Conservation (phyloP, 2,888 invertebrate genomes). For the Rapana venosa region DNA sequence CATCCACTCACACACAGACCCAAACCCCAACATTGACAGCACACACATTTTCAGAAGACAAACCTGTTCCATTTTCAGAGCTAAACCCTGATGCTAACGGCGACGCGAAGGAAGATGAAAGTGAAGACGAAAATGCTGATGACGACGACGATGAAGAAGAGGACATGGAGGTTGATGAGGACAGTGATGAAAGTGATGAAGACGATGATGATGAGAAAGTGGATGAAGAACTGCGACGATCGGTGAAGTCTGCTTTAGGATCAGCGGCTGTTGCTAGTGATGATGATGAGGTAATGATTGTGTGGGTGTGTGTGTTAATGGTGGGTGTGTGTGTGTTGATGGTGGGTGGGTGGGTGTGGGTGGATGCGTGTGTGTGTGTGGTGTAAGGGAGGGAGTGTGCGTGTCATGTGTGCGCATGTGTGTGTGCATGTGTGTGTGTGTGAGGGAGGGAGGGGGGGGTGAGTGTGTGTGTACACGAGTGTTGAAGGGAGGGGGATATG, state of each 20-base stretch:
- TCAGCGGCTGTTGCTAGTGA: conserved; percentile 79
- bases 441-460: not conserved
- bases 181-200: conserved; percentile 24
- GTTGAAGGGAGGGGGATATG: no score
- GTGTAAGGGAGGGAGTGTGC: not conserved
- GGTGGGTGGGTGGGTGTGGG: no score
- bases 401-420: not conserved
- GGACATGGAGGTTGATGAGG: not conserved
- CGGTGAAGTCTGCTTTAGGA: conserved; percentile 85
- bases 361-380: no score
- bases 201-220: conserved; percentile 16
- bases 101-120: not conserved
- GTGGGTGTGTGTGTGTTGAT: not conserved
- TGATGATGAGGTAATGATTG: conserved; percentile 31
- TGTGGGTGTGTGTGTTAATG: not conserved
- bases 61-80: not conserved
- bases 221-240: conserved; percentile 81
- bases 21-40: no score
- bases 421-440: not conserved
- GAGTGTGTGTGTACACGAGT: no score
- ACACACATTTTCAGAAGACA: no score
- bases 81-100: not conserved
- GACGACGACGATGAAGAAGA: conserved; percentile 1
- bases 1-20: no score
- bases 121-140: not conserved